A percentile compares a stretch with the other conserved stretches of the same genome.
phyloP scores from a whole-genome alignment of 2,888 invertebrate genomes.

The Athrips mouffetella region DNA sequence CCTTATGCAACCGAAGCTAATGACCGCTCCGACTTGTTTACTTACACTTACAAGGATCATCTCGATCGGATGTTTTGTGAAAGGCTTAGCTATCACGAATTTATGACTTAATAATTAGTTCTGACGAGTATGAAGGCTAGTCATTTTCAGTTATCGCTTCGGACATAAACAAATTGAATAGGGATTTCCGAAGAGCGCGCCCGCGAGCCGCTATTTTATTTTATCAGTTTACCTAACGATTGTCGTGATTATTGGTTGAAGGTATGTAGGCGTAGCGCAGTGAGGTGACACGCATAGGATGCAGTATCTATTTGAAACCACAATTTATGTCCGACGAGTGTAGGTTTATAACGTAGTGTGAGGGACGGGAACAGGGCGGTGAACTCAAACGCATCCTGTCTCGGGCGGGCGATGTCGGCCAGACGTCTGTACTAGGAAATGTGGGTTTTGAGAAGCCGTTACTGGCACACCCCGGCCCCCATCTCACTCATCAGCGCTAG shows the following conservation, averaged over 20 bases:
- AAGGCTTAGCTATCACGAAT: constrained; percentile 35
- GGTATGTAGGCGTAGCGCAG: no score
- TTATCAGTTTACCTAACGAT: no score
- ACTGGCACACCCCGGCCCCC: constrained; percentile 58
- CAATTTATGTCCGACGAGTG: constrained; percentile 56
- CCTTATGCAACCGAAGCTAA: constrained; percentile 65
- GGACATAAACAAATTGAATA: no score
- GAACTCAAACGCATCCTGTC: constrained; percentile 70
- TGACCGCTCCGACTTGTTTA: constrained; percentile 56
- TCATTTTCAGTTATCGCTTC: neutral
- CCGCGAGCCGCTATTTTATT: no score
- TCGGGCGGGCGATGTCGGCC: constrained; percentile 59
- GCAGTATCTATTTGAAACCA: constrained; percentile 56
- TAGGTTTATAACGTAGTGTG: constrained; percentile 52
- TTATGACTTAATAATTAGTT: constrained; percentile 30
- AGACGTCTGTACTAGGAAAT: constrained; percentile 67
- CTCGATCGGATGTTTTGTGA: constrained; percentile 45
- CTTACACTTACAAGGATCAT: constrained; percentile 38
- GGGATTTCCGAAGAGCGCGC: no score
- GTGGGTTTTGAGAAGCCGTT: constrained; percentile 70
- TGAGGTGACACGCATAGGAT: constrained; percentile 27
- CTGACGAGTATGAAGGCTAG: constrained; percentile 18
- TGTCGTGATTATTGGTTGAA: no score
- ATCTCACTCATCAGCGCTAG: constrained; percentile 54
- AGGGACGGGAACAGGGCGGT: constrained; percentile 55